A percentile compares a stretch with the other conserved stretches of the same genome.
phyloP scores from a whole-genome alignment of 2,797 vertebrate species.

The Rhinichthys osculus region DNA sequence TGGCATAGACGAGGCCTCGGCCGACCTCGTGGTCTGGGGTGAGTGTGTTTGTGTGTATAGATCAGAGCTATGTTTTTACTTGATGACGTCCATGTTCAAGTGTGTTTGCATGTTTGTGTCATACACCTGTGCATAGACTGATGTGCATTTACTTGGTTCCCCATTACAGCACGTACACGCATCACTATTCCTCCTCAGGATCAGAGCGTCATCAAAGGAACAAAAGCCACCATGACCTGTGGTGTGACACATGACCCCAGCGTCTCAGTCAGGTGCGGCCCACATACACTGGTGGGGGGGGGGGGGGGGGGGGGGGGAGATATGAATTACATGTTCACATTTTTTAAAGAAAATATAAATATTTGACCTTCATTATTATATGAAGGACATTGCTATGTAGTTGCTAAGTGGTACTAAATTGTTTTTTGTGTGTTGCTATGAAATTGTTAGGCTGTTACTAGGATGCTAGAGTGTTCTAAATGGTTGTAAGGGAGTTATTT shows the following conservation, averaged over 20 bases:
- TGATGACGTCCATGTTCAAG: constrained; percentile 69
- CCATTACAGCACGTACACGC: constrained; percentile 86
- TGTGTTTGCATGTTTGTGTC: constrained; percentile 16
- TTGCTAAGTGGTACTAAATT: not conserved
- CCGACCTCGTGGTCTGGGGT: constrained; percentile 94
- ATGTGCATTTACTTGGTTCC: constrained; percentile 3
- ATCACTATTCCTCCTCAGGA: constrained; percentile 89
- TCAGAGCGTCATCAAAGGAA: constrained; percentile 98
- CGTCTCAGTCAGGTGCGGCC: constrained; percentile 87
- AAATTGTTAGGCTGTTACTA: not conserved
- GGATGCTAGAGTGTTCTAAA: not conserved
- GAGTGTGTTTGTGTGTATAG: constrained; percentile 68
- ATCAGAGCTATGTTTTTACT: constrained; percentile 70
- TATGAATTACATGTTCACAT: not conserved
- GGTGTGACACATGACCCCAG: constrained; percentile 93
- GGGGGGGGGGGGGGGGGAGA: no score
- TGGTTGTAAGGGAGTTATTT: not conserved
- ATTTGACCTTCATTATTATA: not conserved
- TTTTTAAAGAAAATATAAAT: not conserved
- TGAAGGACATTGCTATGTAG: not conserved
- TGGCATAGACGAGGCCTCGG: constrained; percentile 91
- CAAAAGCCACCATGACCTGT: constrained; percentile 92
- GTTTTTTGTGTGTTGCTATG: not conserved
- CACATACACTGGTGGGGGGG: no score
- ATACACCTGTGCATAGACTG: constrained; percentile 1